Percentiles rank a stretch among this genome's conserved stretches.
Evolutionary conservation across 1,140 invertebrate genomes (phyloP).

Genomic region (Pseudomyrmex cubaensis): DNA sequence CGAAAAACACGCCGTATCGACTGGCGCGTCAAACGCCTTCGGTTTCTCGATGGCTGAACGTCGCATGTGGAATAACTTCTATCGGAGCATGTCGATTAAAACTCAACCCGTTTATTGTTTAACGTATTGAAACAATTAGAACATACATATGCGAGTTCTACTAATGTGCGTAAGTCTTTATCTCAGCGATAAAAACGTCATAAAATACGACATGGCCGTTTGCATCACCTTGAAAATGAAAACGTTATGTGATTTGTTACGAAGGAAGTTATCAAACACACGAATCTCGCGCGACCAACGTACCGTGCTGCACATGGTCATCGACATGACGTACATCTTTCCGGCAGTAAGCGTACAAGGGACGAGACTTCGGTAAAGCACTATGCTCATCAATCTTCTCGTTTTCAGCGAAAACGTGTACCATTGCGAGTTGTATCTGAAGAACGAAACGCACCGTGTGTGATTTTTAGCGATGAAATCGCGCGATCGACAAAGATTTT

Average conservation of each 20-base stretch:
- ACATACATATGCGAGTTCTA: too few relatives aligned
- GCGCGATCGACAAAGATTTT: too few relatives aligned
- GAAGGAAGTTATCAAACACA: too few relatives aligned
- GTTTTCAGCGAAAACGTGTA: neutral
- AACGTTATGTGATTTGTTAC: too few relatives aligned
- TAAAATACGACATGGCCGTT: too few relatives aligned
- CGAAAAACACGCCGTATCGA: neutral
- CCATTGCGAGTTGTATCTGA: neutral
- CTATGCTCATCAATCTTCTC: neutral
- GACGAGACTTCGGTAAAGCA: neutral
- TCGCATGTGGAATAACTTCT: neutral
- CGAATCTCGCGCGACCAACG: neutral
- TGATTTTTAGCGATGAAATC: too few relatives aligned
- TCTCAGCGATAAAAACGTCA: too few relatives aligned
- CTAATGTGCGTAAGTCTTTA: too few relatives aligned
- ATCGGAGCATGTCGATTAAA: neutral
- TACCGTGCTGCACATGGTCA: slow-evolving; percentile 20
- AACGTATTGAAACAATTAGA: neutral
- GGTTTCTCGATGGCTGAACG: neutral
- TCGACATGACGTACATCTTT: slow-evolving; percentile 10
- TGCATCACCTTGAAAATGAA: too few relatives aligned
- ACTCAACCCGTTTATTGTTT: neutral
- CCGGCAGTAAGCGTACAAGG: neutral
- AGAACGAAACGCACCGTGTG: too few relatives aligned
- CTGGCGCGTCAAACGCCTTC: neutral